Conservation (phyloP, 1,140 invertebrate genomes). For the Rhizoglyphus robini region DNA sequence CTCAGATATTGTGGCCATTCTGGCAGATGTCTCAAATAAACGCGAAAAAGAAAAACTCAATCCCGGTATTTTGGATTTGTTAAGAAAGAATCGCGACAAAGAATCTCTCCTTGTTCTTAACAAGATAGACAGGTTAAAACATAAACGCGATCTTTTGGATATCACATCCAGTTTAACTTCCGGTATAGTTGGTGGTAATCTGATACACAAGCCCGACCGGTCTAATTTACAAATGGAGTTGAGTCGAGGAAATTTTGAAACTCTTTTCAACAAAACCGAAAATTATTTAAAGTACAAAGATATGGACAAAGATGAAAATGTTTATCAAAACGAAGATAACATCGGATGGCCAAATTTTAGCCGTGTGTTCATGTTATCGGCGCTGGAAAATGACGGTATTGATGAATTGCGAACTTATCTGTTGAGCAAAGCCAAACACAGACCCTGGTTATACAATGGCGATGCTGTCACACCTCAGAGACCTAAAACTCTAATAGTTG, state of each 20-base stretch:
- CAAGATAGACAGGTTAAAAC: slow-evolving; percentile 67
- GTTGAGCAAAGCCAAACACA: slow-evolving; percentile 5
- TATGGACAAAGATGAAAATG: not conserved
- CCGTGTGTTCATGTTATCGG: slow-evolving; percentile 77
- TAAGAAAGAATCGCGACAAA: slow-evolving; percentile 47
- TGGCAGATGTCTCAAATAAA: slow-evolving; percentile 66
- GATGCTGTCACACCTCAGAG: slow-evolving; percentile 53
- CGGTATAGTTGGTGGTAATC: slow-evolving; percentile 35
- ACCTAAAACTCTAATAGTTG: slow-evolving; percentile 49
- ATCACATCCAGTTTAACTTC: slow-evolving; percentile 52
- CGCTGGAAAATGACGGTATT: slow-evolving; percentile 59
- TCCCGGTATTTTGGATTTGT: slow-evolving; percentile 49
- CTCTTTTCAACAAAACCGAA: not conserved
- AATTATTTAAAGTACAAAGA: slow-evolving; percentile 1
- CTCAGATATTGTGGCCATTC: slow-evolving; percentile 65
- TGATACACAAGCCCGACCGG: slow-evolving; percentile 23
- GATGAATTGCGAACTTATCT: slow-evolving; percentile 43
- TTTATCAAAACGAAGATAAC: slow-evolving; percentile 9
- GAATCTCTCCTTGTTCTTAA: slow-evolving; percentile 69
- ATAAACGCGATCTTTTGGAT: slow-evolving; percentile 57
- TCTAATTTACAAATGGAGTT: not conserved
- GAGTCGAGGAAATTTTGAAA: not conserved
- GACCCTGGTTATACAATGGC: slow-evolving; percentile 20
- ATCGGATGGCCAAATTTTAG: slow-evolving; percentile 53
- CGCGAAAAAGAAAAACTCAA: slow-evolving; percentile 51